phyloP scores from a whole-genome alignment of 2,113 vertebrate species.

The Lasiurus borealis region DNA sequence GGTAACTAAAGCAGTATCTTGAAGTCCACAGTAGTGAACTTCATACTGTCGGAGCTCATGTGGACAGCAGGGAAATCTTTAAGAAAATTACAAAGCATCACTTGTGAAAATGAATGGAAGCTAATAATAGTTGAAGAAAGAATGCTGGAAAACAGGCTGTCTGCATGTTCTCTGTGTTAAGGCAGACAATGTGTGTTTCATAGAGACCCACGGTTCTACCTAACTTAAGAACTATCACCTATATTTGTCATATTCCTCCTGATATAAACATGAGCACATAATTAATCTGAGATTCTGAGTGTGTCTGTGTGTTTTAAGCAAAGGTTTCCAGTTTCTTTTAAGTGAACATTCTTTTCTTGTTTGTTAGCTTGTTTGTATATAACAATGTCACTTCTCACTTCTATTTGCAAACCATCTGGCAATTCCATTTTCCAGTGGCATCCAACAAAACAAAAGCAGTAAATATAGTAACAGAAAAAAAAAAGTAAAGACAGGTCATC shows the following conservation, averaged over 20 bases:
- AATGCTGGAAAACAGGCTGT: too few relatives aligned
- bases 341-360: not conserved
- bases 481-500: constrained; percentile 50
- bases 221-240: constrained; percentile 23
- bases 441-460: constrained; percentile 29
- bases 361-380: constrained; percentile 47
- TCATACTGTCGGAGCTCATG: not conserved
- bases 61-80: not conserved
- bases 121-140: not conserved
- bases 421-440: constrained; percentile 39
- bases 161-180: not conserved
- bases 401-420: constrained; percentile 59
- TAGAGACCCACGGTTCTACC: not conserved
- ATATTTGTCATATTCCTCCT: constrained; percentile 9
- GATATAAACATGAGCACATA: constrained; percentile 30
- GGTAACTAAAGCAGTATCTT: not conserved
- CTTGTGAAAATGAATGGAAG: not conserved
- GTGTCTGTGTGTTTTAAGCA: not conserved
- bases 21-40: not conserved
- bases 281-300: not conserved
- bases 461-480: not conserved
- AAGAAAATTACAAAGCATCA: not conserved
- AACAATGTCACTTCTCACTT: constrained; percentile 34
- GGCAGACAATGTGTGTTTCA: not conserved
- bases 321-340: not conserved